Base-by-base conservation (phyloP, 35 echinoderm and acorn worm genomes). In the Lytechinus pictus region DNA sequence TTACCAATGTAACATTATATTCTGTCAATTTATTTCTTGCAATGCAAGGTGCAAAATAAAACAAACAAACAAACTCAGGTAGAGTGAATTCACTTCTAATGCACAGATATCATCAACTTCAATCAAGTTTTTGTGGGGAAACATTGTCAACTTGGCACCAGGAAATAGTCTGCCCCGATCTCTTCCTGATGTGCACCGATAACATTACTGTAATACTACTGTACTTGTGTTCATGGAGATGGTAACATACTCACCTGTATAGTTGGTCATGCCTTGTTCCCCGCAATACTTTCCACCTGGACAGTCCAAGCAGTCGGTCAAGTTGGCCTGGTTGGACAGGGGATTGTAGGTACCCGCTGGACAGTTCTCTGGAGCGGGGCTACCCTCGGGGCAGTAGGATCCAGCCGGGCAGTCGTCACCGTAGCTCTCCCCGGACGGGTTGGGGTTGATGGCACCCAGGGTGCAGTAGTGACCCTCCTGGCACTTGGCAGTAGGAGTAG, bases 391-490 rank as follows among this genome's bases (percentile, higher is more conserved):
- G 86, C 98, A 99, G 95, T 97, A 99, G 51, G 57, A 53, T n/a
- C 97, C 98, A 21, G 97, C 97, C 1, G 98, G 98, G 92, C 98
- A 99, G 79, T 95, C 95, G 94, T 99, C 98, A n/a, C 98, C 98
- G 94, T 99, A 99, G 91, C 12, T 93, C 92, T 99, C 95, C 4
- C 79, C 96, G 9, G 55, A 95, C 33, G 98, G 98, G 95, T 99
- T 99, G 58, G 98, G 97, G 60, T 96, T 89, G 14, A 97, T 96
- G 27, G 98, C 98, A 53, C 97, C 96, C 54, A 99, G 95, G 10
- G 97, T 99, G 56, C 98, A 99, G 89, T 97, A 99, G 66, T 98
- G 97, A 13, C 97, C 95, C 2, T 97, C 94, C 11, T 92, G 94
- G 93, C 98, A 99, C 53, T 97, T 87, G 6, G 60, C 98, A 54